phyloP scores from a whole-genome alignment of 23 tunicate species.

The Trididemnum nubilum region DNA sequence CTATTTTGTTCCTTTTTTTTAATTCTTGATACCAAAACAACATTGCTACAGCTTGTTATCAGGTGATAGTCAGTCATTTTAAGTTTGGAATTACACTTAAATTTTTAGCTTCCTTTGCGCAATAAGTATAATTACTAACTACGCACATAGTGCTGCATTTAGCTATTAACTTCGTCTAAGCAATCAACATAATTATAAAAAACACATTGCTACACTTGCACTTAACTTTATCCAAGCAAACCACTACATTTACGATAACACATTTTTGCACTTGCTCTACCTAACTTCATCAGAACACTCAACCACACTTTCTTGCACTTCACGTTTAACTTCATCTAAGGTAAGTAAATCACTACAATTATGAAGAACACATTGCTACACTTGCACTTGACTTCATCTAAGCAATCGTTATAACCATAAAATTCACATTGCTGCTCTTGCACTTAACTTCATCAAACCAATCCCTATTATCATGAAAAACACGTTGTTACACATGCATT shows the following conservation, averaged over 20 bases:
- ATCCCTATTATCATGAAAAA: background rate
- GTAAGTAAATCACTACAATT: no score
- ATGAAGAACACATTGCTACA: background rate
- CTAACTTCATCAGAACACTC: background rate
- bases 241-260: background rate
- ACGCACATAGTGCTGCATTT: no score
- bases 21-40: background rate
- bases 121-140: no score
- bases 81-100: background rate
- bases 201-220: background rate
- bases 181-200: background rate
- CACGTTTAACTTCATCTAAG: no score
- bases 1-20: background rate
- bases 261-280: background rate
- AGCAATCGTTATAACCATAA: background rate
- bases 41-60: background rate
- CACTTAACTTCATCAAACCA: background rate
- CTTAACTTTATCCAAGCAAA: background rate
- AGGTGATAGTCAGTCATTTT: background rate
- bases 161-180: no score
- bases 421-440: background rate
- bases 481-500: background rate
- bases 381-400: background rate
- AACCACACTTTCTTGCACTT: background rate
- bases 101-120: no score